phyloP scores from a whole-genome alignment of 2,888 invertebrate genomes.

The Coleophora deauratella region DNA sequence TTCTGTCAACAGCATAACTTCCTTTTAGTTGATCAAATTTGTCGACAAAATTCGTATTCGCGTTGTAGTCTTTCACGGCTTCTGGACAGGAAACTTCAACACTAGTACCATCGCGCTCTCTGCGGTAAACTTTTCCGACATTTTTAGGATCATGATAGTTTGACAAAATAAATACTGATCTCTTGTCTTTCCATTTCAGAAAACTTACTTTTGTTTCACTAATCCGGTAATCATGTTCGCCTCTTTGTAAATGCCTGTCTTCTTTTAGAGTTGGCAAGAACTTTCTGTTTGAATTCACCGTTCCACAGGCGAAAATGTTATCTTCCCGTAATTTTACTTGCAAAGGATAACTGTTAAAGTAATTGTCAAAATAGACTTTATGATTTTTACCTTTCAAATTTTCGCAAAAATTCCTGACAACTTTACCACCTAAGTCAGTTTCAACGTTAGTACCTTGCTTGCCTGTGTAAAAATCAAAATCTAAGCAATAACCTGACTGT shows the following conservation, averaged over 20 bases:
- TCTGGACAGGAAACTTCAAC: constrained; percentile 12
- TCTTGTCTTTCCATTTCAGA: constrained; percentile 15
- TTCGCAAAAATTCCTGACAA: constrained; percentile 9
- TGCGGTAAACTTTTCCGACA: constrained; percentile 4
- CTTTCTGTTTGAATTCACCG: constrained; percentile 9
- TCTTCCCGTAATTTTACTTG: constrained; percentile 9
- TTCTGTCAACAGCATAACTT: constrained; percentile 15
- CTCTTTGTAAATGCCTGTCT: constrained; percentile 5
- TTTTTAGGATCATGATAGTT: constrained; percentile 14
- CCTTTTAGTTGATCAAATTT: constrained; percentile 18
- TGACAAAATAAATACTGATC: constrained; percentile 11
- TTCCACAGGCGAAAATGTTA: constrained; percentile 9
- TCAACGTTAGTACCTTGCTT: constrained; percentile 8
- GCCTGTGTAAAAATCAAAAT: constrained; percentile 13
- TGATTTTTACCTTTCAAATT: constrained; percentile 5
- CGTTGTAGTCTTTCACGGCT: constrained; percentile 14
- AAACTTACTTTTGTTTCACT: constrained; percentile 7
- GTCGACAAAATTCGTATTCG: constrained; percentile 16
- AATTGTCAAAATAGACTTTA: constrained; percentile 12
- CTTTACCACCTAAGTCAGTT: constrained; percentile 9
- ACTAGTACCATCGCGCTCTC: constrained; percentile 7
- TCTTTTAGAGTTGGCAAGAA: constrained; percentile 5
- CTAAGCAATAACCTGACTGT: constrained; percentile 9
- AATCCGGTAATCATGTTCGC: constrained; percentile 9
- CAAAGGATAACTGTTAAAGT: constrained; percentile 11